Percentiles rank a stretch among this genome's conserved stretches.
phyloP scores from a whole-genome alignment of 2,113 vertebrate genomes.

The Protomyctophum bolini region DNA sequence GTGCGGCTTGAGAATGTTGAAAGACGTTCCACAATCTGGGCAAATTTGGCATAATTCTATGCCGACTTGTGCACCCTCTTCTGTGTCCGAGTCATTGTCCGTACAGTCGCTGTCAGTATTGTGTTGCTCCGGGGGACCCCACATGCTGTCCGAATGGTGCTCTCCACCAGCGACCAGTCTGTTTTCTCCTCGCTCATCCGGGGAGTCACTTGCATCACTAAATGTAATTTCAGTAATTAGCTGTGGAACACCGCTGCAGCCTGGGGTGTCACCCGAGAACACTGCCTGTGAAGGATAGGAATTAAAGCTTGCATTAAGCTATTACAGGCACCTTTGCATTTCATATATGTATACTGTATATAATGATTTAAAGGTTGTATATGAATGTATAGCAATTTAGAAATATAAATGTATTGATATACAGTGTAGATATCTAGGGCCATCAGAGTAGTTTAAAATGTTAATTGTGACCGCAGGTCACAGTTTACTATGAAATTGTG shows the following conservation, averaged over 20 bases:
- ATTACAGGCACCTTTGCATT: not conserved
- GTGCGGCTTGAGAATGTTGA: conserved; percentile 31
- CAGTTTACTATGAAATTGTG: no score
- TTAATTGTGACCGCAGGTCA: no score
- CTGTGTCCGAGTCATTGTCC: not conserved
- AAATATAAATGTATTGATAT: no score
- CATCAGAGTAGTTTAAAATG: no score
- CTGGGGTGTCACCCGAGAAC: not conserved
- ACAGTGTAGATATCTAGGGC: no score
- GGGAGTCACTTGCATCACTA: conserved; percentile 16
- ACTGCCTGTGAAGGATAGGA: conserved; percentile 21
- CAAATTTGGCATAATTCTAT: conserved; percentile 35
- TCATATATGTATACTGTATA: no score
- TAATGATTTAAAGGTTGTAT: no score
- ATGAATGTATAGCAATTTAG: no score
- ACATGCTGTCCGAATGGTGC: conserved; percentile 25
- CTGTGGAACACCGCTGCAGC: not conserved
- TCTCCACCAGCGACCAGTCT: not conserved
- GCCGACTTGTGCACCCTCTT: not conserved
- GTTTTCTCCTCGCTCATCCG: not conserved
- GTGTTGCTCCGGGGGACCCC: conserved; percentile 9
- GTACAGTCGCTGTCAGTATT: conserved; percentile 8
- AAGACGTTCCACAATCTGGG: conserved; percentile 58
- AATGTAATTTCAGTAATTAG: conserved; percentile 11
- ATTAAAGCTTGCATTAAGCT: not conserved